A percentile compares a stretch with the other conserved stretches of the same genome.
Evolutionary conservation across 2,797 vertebrate genomes (phyloP).

Genomic region (Adrianichthys oophorus): DNA sequence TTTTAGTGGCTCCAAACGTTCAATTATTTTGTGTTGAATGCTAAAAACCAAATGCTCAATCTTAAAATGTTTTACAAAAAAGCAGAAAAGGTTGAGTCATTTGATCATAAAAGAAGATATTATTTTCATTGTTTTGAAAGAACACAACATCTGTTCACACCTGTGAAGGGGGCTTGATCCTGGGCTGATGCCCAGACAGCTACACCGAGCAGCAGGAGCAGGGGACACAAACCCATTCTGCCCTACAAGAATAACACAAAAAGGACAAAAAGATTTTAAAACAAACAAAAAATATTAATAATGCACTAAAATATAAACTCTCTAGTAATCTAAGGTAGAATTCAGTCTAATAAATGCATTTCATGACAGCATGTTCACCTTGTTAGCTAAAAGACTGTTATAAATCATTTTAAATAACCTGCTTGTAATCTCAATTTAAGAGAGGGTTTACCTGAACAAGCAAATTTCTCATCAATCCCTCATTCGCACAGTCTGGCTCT

Average conservation of each 20-base stretch:
- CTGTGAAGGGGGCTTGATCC: constrained; percentile 47
- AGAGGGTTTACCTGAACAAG: constrained; percentile 72
- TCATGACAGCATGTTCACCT: too few species aligned
- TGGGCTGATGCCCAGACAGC: constrained; percentile 68
- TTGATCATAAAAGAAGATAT: too few species aligned
- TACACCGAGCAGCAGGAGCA: constrained; percentile 77
- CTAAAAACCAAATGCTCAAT: too few species aligned
- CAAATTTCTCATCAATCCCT: constrained; percentile 77
- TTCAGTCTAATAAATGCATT: too few species aligned
- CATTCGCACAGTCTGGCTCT: constrained; percentile 78
- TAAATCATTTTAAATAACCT: too few species aligned
- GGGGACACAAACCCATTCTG: constrained; percentile 83
- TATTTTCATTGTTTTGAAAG: too few species aligned
- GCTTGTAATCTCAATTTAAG: not conserved
- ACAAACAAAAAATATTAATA: constrained; percentile 9
- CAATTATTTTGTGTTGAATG: too few species aligned
- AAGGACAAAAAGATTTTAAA: constrained; percentile 3
- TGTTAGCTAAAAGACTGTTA: too few species aligned
- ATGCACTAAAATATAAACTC: constrained; percentile 10
- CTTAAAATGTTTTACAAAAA: too few species aligned
- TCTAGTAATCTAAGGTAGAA: too few species aligned
- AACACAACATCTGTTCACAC: constrained; percentile 37
- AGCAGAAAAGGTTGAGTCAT: too few species aligned
- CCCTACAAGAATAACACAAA: constrained; percentile 57
- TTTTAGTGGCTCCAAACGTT: too few species aligned